phyloP scores from a whole-genome alignment of 2,113 vertebrate species.

The Apeltes quadracus region DNA sequence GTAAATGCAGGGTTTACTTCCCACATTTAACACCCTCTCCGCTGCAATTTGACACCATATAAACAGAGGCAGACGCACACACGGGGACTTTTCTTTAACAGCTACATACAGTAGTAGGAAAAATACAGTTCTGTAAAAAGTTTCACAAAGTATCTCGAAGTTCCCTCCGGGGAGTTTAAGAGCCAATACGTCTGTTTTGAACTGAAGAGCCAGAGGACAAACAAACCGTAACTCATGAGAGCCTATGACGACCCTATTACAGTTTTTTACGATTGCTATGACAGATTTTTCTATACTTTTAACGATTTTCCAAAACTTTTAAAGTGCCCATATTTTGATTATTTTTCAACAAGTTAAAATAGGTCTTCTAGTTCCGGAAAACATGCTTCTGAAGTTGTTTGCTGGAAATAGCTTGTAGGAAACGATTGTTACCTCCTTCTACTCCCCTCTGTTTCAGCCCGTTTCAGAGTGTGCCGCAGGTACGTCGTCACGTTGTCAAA shows the following conservation, averaged over 20 bases:
- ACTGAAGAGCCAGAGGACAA: not conserved
- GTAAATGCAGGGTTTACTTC: constrained; percentile 28
- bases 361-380: no score
- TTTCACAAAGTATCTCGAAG: not conserved
- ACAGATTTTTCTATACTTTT: no score
- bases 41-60: constrained; percentile 25
- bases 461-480: no score
- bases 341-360: no score
- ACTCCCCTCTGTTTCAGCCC: no score
- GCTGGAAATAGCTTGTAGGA: no score
- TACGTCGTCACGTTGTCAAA: constrained; percentile 86
- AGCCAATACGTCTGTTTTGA: constrained; percentile 30
- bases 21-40: constrained; percentile 22
- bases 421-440: no score
- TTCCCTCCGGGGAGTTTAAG: not conserved
- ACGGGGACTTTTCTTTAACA: constrained; percentile 17
- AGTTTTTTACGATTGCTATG: no score
- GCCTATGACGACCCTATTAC: no score
- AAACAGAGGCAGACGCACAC: constrained; percentile 33
- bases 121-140: constrained; percentile 24
- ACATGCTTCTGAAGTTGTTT: no score
- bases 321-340: no score
- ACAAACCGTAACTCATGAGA: constrained; percentile 2
- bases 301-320: no score
- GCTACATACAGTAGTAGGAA: constrained; percentile 27